These are phyloP conservation scores for Phrynocephalus versicolor DNA, from an alignment of 2,113 vertebrate species.

Conservation along the genomic window DNA sequence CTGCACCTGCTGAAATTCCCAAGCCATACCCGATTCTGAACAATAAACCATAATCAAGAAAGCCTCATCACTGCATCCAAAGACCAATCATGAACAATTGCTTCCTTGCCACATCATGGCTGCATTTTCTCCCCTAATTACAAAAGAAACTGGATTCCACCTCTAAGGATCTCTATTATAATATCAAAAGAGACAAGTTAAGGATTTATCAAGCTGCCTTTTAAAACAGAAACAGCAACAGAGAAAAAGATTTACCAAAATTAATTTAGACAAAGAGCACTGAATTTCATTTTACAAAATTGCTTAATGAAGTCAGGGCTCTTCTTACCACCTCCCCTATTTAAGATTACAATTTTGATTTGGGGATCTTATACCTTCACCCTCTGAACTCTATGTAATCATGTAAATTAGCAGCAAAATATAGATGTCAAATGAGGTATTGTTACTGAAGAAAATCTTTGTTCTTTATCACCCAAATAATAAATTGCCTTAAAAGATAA, in stretches of 20 bases:
- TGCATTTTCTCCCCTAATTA: slow-evolving; percentile 40
- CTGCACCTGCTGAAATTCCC: neutral
- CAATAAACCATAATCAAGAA: slow-evolving; percentile 21
- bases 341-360: slow-evolving; percentile 57
- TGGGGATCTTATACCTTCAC: slow-evolving; percentile 45
- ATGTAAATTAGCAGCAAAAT: slow-evolving; percentile 56
- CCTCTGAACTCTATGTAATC: slow-evolving; percentile 51
- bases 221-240: slow-evolving; percentile 36
- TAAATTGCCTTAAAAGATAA: slow-evolving; percentile 45
- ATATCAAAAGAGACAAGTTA: slow-evolving; percentile 47
- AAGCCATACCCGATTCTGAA: slow-evolving; percentile 15
- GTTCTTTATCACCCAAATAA: slow-evolving; percentile 59
- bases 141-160: slow-evolving; percentile 41
- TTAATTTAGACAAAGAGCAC: slow-evolving; percentile 57
- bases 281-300: slow-evolving; percentile 36
- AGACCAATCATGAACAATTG: slow-evolving; percentile 44
- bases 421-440: slow-evolving; percentile 51
- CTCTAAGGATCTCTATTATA: neutral
- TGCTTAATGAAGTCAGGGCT: slow-evolving; percentile 32
- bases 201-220: slow-evolving; percentile 47
- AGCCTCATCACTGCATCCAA: slow-evolving; percentile 14
- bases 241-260: slow-evolving; percentile 46
- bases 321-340: slow-evolving; percentile 30
- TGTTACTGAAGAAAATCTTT: slow-evolving; percentile 43
- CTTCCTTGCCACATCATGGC: slow-evolving; percentile 33